Conservation (phyloP, 2,113 vertebrate species). For the Spilogale gracilis region DNA sequence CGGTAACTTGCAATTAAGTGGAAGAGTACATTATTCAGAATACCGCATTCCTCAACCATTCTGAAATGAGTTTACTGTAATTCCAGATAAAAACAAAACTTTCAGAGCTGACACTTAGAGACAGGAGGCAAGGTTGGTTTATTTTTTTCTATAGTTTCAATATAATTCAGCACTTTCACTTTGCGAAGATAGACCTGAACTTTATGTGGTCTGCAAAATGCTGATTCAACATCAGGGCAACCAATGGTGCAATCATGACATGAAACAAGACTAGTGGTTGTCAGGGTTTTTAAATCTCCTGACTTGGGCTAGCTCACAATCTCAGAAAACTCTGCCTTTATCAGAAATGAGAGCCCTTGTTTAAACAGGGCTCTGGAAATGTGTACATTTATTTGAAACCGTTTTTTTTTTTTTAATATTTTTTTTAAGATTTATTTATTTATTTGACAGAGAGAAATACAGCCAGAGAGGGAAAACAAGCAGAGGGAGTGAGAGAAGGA, state of each 20-base stretch:
- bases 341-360: conserved; percentile 55
- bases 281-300: conserved; percentile 78
- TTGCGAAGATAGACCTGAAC: conserved; percentile 55
- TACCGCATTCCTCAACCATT: conserved; percentile 30
- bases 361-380: neutral
- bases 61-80: conserved; percentile 72
- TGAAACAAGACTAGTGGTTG: conserved; percentile 71
- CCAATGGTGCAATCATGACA: conserved; percentile 77
- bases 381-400: neutral
- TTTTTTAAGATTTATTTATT: too few species aligned
- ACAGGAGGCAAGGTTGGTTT: conserved; percentile 52
- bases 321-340: conserved; percentile 71
- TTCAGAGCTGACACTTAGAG: conserved; percentile 35
- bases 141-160: conserved; percentile 69
- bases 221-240: conserved; percentile 83
- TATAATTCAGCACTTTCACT: conserved; percentile 83
- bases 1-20: conserved; percentile 55
- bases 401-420: too few species aligned
- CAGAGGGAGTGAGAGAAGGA: too few species aligned
- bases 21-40: conserved; percentile 63
- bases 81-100: conserved; percentile 72
- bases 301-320: conserved; percentile 26
- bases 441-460: too few species aligned
- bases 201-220: conserved; percentile 64
- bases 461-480: too few species aligned